Percentiles rank a stretch among this genome's conserved stretches.
Evolutionary conservation across 37 sponge, comb jelly and placozoan genomes (phyloP).

Genomic region (Hexactinellida sp.): DNA sequence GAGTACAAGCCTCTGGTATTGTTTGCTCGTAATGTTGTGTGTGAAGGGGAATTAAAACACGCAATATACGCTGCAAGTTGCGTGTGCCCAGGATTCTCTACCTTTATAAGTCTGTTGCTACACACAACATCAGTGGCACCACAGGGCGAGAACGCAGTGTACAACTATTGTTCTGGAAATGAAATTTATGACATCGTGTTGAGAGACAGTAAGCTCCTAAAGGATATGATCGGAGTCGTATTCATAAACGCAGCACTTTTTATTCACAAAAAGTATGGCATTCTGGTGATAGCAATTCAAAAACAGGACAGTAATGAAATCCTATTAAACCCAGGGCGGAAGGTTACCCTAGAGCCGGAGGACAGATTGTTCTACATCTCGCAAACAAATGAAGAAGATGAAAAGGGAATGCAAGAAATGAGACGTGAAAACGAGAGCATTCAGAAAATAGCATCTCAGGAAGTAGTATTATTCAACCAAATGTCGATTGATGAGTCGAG

Average conservation of each 20-base stretch:
- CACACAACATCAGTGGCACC: constrained; percentile 31
- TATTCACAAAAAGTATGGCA: constrained; percentile 8
- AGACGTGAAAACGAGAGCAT: background rate
- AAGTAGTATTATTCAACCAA: background rate
- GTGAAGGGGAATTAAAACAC: constrained; percentile 47
- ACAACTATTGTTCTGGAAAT: constrained; percentile 37
- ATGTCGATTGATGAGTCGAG: background rate
- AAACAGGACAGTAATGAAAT: background rate
- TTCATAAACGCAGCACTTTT: constrained; percentile 54
- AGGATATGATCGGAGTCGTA: constrained; percentile 48
- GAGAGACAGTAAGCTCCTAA: constrained; percentile 46
- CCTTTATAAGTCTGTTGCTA: constrained; percentile 51
- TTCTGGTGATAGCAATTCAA: constrained; percentile 32
- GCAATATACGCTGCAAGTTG: constrained; percentile 48
- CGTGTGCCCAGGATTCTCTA: constrained; percentile 46
- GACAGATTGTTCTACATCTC: constrained; percentile 57
- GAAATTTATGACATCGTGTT: constrained; percentile 47
- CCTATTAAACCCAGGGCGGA: constrained; percentile 49
- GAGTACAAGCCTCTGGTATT: constrained; percentile 39
- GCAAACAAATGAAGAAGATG: constrained; percentile 40
- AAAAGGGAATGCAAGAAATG: background rate
- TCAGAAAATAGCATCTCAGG: background rate
- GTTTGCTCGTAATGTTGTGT: constrained; percentile 32
- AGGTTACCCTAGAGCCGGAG: constrained; percentile 23
- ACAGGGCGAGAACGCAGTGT: background rate